Evolutionary conservation across 2,888 invertebrate species (phyloP).

Genomic region (Teleogryllus oceanicus): DNA sequence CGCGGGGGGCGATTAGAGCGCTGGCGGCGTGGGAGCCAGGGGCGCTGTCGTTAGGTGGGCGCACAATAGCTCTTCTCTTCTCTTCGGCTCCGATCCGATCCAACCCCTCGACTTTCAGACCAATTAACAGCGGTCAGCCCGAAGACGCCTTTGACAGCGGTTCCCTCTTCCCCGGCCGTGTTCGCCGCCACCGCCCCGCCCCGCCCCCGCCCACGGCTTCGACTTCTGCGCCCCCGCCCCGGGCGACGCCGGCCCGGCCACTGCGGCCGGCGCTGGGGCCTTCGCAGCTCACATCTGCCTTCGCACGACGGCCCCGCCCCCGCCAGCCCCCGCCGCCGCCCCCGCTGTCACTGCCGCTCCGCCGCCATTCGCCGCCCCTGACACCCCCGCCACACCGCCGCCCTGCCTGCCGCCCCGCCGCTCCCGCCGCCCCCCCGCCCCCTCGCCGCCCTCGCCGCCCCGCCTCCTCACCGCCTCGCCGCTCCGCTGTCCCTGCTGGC

Average conservation of each 20-base stretch:
- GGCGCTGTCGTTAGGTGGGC: not conserved
- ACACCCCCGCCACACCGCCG: too few relatives aligned
- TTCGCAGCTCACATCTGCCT: not conserved
- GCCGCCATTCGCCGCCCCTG: too few relatives aligned
- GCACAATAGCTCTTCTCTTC: not conserved
- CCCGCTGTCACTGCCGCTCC: not conserved
- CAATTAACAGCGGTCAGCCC: constrained; percentile 18
- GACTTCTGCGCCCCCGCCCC: not conserved
- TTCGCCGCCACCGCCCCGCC: not conserved
- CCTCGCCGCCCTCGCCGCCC: too few relatives aligned
- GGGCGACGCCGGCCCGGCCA: not conserved
- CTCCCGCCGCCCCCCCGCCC: too few relatives aligned
- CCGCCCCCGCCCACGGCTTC: not conserved
- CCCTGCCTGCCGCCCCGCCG: too few relatives aligned
- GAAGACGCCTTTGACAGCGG: constrained; percentile 9
- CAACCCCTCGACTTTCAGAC: constrained; percentile 7
- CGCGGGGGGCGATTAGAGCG: too few relatives aligned
- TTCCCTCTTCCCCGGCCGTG: constrained; percentile 18
- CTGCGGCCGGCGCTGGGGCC: not conserved
- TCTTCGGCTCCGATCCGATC: not conserved
- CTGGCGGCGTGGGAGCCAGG: not conserved
- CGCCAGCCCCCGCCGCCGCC: not conserved
- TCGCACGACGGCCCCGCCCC: not conserved
- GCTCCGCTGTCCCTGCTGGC: too few relatives aligned
- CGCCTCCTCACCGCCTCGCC: too few relatives aligned